These are phyloP conservation scores for Acrossocheilus fasciatus DNA, from an alignment of 2,797 vertebrate genomes.

Conservation along the genomic window DNA sequence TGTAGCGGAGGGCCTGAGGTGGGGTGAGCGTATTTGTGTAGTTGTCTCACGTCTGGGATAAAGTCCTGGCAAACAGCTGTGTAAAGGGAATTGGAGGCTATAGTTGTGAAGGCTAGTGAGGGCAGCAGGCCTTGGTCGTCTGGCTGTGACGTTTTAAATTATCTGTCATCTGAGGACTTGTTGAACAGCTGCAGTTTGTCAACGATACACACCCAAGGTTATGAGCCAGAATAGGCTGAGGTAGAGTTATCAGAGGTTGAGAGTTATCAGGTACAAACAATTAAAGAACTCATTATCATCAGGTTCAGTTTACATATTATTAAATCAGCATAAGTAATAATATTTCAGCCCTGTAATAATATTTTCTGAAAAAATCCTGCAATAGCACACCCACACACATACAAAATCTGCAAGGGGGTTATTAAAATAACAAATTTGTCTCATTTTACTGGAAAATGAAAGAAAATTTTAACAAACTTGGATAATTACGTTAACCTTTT, in stretches of 20 bases:
- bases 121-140: neutral
- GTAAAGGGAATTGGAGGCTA: slow-evolving; percentile 11
- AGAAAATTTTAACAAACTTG: no score
- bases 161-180: slow-evolving; percentile 30
- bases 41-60: neutral
- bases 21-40: neutral
- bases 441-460: neutral
- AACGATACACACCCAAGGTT: slow-evolving; percentile 3
- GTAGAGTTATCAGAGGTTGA: no score
- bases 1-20: neutral
- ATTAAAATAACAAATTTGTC: neutral
- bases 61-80: slow-evolving; percentile 2
- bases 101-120: slow-evolving; percentile 8
- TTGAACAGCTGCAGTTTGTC: slow-evolving; percentile 40
- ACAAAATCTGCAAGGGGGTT: neutral
- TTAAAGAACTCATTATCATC: neutral
- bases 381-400: no score
- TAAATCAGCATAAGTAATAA: neutral
- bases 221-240: neutral
- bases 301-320: neutral
- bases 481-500: neutral
- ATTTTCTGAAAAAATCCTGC: no score
- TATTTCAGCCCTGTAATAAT: neutral
- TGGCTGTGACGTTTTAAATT: slow-evolving; percentile 26
- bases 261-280: neutral